These are phyloP conservation scores for Pogona vitticeps DNA, from an alignment of 2,113 vertebrate genomes.

Conservation along the genomic window DNA sequence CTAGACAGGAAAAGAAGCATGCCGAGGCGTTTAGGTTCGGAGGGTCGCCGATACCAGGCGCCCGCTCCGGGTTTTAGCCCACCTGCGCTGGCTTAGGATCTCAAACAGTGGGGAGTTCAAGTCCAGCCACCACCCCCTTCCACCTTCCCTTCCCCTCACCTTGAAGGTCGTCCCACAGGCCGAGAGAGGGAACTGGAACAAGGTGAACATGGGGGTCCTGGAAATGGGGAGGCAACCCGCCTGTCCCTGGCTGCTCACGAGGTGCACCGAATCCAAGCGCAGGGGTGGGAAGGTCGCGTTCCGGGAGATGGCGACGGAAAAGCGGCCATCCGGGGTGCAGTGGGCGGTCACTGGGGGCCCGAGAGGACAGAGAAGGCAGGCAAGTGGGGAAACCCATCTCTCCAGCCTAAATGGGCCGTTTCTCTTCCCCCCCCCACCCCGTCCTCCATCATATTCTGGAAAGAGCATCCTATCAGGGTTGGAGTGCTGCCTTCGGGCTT, in stretches of 20 bases:
- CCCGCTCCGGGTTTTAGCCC: no score
- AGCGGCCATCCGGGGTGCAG: conserved; percentile 33
- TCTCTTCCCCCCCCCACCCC: no score
- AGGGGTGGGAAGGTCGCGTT: neutral
- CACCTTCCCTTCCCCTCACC: conserved; percentile 1
- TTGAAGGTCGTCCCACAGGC: conserved; percentile 19
- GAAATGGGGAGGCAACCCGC: neutral
- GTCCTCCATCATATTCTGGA: no score
- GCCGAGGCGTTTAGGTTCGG: neutral
- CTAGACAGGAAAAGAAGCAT: neutral
- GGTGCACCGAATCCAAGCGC: neutral
- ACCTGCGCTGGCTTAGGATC: no score
- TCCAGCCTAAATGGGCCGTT: no score
- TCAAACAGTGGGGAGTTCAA: no score
- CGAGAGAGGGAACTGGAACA: conserved; percentile 25
- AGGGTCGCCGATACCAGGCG: no score
- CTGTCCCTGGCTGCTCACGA: neutral
- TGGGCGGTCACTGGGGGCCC: conserved; percentile 13
- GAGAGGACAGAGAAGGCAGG: no score
- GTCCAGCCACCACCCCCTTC: no score
- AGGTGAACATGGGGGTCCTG: neutral
- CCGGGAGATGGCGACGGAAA: conserved; percentile 33
- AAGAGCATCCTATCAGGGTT: no score
- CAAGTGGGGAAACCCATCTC: neutral
- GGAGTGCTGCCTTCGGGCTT: no score